Evolutionary conservation across 1,140 invertebrate genomes (phyloP).

Genomic region (Rhynchophorus ferrugineus): DNA sequence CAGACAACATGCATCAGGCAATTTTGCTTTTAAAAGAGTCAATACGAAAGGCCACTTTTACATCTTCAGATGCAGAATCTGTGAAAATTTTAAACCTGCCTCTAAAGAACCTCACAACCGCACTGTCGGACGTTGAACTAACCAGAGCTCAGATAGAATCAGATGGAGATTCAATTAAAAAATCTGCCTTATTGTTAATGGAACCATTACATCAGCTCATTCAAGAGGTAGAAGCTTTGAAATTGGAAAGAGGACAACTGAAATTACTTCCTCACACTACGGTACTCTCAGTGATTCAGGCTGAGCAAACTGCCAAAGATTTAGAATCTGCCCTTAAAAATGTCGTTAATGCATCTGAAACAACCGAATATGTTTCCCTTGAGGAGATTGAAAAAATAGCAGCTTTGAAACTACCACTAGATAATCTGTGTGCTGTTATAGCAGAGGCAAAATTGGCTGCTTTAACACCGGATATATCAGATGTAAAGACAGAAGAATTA

Average conservation of each 20-base stretch:
- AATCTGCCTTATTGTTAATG: background rate
- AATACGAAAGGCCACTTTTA: too few species aligned
- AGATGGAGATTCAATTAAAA: too few species aligned
- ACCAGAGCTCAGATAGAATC: too few species aligned
- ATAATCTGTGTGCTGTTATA: background rate
- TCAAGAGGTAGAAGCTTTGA: conserved; percentile 1
- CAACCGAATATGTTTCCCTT: conserved; percentile 1
- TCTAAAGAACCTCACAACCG: too few species aligned
- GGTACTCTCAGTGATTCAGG: background rate
- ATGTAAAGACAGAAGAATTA: background rate
- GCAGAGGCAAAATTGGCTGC: background rate
- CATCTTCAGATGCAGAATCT: too few species aligned
- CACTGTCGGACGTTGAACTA: too few species aligned
- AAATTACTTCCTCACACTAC: conserved; percentile 1
- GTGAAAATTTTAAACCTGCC: background rate
- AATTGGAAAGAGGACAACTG: background rate
- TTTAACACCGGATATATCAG: background rate
- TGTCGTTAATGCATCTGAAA: background rate
- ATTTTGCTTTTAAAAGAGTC: too few species aligned
- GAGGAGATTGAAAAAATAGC: conserved; percentile 3
- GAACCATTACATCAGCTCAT: conserved; percentile 1
- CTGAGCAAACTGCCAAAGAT: conserved; percentile 4
- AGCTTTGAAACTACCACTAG: background rate
- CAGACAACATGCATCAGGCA: too few species aligned
- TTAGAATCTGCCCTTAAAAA: conserved; percentile 8